Conservation (phyloP, 2,113 vertebrate species). For the Anolis carolinensis region DNA sequence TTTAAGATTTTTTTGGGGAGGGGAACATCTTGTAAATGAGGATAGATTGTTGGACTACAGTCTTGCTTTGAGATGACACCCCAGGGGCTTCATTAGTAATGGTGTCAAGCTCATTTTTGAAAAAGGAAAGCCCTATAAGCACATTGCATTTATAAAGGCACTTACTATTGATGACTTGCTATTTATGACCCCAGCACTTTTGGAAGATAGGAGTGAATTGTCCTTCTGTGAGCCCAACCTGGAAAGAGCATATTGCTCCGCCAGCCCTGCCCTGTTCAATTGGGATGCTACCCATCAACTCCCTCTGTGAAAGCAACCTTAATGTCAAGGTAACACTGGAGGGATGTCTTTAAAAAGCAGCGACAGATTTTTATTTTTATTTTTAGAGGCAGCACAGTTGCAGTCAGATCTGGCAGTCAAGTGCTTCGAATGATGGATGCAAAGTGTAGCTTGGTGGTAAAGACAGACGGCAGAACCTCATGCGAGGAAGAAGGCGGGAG, state of each 20-base stretch:
- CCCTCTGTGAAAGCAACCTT: conserved; percentile 20
- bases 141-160: too few relatives aligned
- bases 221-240: too few relatives aligned
- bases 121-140: too few relatives aligned
- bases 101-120: background rate
- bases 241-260: background rate
- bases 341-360: conserved; percentile 43
- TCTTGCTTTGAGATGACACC: conserved; percentile 31
- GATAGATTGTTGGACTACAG: conserved; percentile 12
- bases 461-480: conserved; percentile 35
- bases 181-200: background rate
- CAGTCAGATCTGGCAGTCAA: conserved; percentile 45
- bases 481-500: background rate
- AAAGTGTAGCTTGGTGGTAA: conserved; percentile 46
- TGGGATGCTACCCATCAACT: conserved; percentile 27
- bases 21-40: background rate
- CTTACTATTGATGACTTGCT: too few relatives aligned
- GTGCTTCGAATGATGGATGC: background rate
- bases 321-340: conserved; percentile 56
- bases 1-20: background rate
- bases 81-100: conserved; percentile 18
- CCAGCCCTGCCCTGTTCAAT: background rate
- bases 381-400: accelerated
- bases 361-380: conserved; percentile 37
- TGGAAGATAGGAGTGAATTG: background rate